Evolutionary conservation across 2,113 vertebrate species (phyloP).

Genomic region (Noctilio leporinus): DNA sequence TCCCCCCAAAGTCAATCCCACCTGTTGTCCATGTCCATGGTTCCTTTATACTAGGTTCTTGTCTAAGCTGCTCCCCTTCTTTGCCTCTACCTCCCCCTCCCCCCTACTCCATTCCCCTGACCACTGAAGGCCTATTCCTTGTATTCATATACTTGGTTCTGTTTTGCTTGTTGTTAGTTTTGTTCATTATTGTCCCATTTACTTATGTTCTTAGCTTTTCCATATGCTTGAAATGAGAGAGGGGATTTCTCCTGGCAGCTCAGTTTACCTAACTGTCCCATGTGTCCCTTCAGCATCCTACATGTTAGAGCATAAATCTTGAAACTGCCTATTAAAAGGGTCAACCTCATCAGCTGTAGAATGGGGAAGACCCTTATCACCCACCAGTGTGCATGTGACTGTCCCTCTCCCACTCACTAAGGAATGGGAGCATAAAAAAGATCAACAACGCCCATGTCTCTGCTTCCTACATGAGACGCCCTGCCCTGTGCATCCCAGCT

Average conservation of each 20-base stretch:
- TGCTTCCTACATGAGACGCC: neutral
- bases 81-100: too few species aligned
- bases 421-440: neutral
- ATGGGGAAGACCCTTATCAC: neutral
- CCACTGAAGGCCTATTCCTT: too few species aligned
- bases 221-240: neutral
- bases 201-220: neutral
- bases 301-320: neutral
- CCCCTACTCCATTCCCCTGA: too few species aligned
- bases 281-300: neutral
- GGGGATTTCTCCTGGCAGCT: neutral
- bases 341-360: neutral
- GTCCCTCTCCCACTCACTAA: neutral
- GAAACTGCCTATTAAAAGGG: neutral
- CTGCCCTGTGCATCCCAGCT: neutral
- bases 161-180: too few species aligned
- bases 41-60: too few species aligned
- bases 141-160: too few species aligned
- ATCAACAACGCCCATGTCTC: neutral
- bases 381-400: accelerated
- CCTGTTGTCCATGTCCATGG: too few species aligned
- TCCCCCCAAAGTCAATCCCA: too few species aligned
- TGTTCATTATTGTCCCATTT: too few species aligned
- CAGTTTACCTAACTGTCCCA: neutral
- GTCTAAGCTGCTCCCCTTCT: too few species aligned